These are phyloP conservation scores for Galeopterus variegatus DNA, from an alignment of 2,113 vertebrate species.

Conservation along the genomic window DNA sequence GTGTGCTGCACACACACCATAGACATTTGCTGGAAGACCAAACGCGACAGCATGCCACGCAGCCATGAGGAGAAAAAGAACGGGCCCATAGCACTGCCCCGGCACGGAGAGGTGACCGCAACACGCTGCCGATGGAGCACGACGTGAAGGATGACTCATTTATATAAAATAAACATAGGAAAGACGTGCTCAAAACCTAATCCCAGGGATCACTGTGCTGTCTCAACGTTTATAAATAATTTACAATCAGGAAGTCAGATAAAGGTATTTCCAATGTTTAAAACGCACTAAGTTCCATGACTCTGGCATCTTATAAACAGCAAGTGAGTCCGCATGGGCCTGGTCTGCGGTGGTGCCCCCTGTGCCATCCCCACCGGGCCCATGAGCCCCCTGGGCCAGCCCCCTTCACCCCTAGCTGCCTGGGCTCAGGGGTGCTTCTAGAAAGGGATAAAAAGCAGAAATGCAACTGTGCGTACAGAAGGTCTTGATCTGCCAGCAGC, in stretches of 20 bases:
- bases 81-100: fast-evolving
- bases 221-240: neutral
- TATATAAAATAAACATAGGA: neutral
- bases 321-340: too few relatives aligned
- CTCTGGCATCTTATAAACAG: neutral
- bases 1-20: too few relatives aligned
- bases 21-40: fast-evolving
- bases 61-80: neutral
- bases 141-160: neutral
- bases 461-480: neutral
- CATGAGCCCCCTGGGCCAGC: neutral
- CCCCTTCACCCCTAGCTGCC: neutral
- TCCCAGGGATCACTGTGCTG: too few relatives aligned
- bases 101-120: fast-evolving
- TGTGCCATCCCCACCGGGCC: too few relatives aligned
- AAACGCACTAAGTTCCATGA: too few relatives aligned
- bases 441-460: neutral
- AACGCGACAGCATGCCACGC: neutral
- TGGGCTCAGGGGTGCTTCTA: neutral
- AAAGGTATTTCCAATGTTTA: neutral
- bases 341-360: too few relatives aligned
- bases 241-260: neutral
- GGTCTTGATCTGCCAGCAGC: neutral
- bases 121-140: fast-evolving
- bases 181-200: too few relatives aligned